Base-by-base conservation (phyloP, 1,140 invertebrate species). In the Lucilia cuprina region DNA sequence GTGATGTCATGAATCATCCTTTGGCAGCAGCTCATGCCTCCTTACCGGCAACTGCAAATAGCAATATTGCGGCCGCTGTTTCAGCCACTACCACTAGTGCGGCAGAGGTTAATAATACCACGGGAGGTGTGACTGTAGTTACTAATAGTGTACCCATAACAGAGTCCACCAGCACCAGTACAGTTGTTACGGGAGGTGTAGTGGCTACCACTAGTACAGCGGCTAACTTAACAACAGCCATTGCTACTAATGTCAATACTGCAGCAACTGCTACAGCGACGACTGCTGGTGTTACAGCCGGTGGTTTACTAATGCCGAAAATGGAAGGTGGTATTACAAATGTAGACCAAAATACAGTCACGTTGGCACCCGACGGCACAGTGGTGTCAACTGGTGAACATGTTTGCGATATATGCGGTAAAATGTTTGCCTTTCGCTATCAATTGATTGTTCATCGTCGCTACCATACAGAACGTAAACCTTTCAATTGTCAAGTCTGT, bases 361-460 rank as follows among this genome's bases (percentile, higher is more conserved):
- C 89, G 13, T 89, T 85, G 92, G 94, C 88, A 88, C 93, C n/a
- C 7, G 92, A 93, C 75, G 91, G 89, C 74, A 91, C 93, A 19
- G 90, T 92, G 0, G 93, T 93, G 9, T 93, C 93, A 2, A 92
- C 94, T n/a, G 93, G 93, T 92, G 85, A 94, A 94, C 95, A 96
- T 89, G 93, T 95, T 2, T 97, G 96, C 89, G 95, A 96, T 90
- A 93, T 96, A 83, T 97, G 96, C 87, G 95, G 95, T 70, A 96
- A 96, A 91, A 95, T 95, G 90, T 97, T 97, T 91, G 95, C 96
- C 87, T 96, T 95, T 91, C 94, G 96, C 47, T 97, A 97, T 92
- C 96, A 96, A 87, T 93, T 97, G 82, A 96, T 97, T 87, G 96
- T 96, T 14, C 96, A 91, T 86, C 88, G 96, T 86, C 93, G 96